Conservation (phyloP, 1,140 invertebrate species). For the Drosophila takahashii region DNA sequence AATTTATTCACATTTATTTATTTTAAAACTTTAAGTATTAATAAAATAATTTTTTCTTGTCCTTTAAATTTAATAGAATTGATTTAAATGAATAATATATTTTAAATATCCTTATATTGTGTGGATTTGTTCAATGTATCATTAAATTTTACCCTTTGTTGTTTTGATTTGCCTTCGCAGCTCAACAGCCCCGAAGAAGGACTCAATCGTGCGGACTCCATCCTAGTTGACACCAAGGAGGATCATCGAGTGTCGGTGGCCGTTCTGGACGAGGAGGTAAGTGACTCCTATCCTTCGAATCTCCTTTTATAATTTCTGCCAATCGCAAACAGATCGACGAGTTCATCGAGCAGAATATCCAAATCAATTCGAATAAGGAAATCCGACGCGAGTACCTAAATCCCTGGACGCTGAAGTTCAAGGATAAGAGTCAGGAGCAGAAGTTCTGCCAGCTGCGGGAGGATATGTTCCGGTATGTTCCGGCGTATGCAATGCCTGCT, state of each 20-base stretch:
- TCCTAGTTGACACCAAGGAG: constrained; percentile 72
- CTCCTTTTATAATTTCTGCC: not conserved
- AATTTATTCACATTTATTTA: no score
- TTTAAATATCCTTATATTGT: no score
- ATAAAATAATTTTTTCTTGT: no score
- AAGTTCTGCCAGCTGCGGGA: constrained; percentile 94
- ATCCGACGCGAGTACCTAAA: constrained; percentile 95
- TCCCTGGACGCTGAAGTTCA: constrained; percentile 94
- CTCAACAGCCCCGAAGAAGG: constrained; percentile 75
- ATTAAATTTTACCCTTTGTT: no score
- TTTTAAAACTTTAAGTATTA: no score
- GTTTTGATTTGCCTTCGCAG: no score
- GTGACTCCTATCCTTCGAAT: not conserved
- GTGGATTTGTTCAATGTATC: no score
- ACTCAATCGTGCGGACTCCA: constrained; percentile 73
- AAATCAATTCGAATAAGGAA: constrained; percentile 96
- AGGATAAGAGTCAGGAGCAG: constrained; percentile 86
- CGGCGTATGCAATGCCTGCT: constrained; percentile 41
- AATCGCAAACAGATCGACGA: constrained; percentile 89
- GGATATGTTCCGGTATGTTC: constrained; percentile 91
- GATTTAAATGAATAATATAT: no score
- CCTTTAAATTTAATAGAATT: no score
- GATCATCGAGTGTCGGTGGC: constrained; percentile 76
- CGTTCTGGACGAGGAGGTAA: constrained; percentile 78
- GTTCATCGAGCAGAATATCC: constrained; percentile 94